These are phyloP conservation scores for Macropis europaea DNA, from an alignment of 2,888 invertebrate species.

Conservation along the genomic window DNA sequence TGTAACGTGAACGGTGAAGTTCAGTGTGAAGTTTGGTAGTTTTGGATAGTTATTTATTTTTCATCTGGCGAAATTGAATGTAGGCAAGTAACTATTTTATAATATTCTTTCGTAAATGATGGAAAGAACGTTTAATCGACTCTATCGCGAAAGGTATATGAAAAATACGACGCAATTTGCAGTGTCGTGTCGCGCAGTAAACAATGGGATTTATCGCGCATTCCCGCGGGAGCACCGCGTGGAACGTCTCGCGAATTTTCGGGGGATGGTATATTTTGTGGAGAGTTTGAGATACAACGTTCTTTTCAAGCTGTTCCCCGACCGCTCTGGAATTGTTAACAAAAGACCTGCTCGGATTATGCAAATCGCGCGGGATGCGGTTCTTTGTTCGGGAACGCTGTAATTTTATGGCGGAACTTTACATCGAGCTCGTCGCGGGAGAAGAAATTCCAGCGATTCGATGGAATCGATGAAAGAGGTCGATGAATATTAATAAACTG, in stretches of 20 bases:
- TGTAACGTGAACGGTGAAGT: too few species aligned
- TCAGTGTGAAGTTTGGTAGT: too few species aligned
- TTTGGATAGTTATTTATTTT: too few species aligned
- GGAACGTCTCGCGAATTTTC: not conserved
- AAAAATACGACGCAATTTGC: constrained; percentile 6
- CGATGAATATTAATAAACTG: too few species aligned
- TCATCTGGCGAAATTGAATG: too few species aligned
- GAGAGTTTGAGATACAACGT: not conserved
- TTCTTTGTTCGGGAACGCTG: constrained; percentile 19
- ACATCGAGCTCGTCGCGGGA: not conserved
- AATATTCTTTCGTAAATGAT: too few species aligned
- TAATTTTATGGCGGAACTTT: constrained; percentile 5
- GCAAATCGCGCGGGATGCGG: constrained; percentile 9
- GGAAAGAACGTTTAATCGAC: too few species aligned
- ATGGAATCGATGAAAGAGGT: too few species aligned
- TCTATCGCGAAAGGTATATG: too few species aligned
- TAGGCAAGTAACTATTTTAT: too few species aligned
- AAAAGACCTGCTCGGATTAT: constrained; percentile 1
- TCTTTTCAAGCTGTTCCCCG: not conserved
- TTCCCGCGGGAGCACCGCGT: not conserved
- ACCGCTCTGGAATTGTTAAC: not conserved
- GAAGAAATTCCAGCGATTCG: not conserved
- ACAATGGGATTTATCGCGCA: constrained; percentile 5
- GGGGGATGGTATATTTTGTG: not conserved
- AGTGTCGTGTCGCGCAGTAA: not conserved